Evolutionary conservation across 2,888 invertebrate species (phyloP).

Genomic region (Drosophila stalkeri): DNA sequence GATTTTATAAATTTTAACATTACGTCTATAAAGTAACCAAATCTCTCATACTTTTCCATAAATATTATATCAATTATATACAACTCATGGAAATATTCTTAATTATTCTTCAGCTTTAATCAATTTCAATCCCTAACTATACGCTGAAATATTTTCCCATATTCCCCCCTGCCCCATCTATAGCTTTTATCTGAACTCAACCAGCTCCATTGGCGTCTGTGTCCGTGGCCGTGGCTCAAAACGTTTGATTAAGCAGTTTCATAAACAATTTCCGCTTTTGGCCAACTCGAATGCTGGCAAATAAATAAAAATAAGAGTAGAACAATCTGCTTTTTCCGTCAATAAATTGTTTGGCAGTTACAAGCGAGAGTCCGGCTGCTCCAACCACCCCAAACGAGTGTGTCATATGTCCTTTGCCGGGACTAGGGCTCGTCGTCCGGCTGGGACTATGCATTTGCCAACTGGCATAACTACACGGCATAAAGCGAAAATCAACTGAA

Average conservation of each 20-base stretch:
- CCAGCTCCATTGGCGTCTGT: neutral
- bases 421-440: constrained; percentile 13
- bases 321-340: constrained; percentile 39
- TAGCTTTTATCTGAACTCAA: neutral
- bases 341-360: constrained; percentile 51
- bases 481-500: constrained; percentile 61
- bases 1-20: neutral
- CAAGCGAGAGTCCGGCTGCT: constrained; percentile 36
- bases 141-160: neutral
- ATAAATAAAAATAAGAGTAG: constrained; percentile 30
- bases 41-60: neutral
- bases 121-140: no score
- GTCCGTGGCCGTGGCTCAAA: neutral
- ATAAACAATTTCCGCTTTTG: constrained; percentile 20
- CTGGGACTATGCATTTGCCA: neutral
- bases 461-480: constrained; percentile 54
- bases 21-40: neutral
- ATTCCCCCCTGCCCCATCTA: neutral
- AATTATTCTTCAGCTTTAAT: neutral
- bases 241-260: constrained; percentile 19
- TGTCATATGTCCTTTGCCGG: constrained; percentile 17
- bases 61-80: neutral
- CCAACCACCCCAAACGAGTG: constrained; percentile 7
- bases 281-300: constrained; percentile 18
- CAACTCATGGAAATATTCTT: neutral